phyloP scores from a whole-genome alignment of 1,140 invertebrate species.

The Euschistus heros region DNA sequence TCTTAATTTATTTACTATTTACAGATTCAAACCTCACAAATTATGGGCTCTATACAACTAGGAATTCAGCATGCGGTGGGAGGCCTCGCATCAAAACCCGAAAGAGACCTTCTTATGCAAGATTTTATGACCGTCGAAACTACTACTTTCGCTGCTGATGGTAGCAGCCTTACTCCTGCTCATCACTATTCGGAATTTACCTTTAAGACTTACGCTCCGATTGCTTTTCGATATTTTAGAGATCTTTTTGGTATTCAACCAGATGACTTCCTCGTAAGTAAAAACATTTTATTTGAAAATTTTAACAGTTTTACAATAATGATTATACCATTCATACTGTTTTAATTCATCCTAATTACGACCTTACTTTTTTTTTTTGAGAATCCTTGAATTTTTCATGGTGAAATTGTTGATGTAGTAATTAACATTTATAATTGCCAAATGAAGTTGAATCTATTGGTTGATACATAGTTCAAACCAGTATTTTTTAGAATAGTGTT shows the following conservation, averaged over 20 bases:
- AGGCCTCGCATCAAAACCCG: slow-evolving; percentile 90
- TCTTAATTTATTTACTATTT: too few relatives aligned
- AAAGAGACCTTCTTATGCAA: slow-evolving; percentile 96
- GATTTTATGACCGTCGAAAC: slow-evolving; percentile 99
- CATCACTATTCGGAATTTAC: slow-evolving; percentile 86
- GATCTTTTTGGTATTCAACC: slow-evolving; percentile 98
- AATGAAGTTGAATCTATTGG: too few relatives aligned
- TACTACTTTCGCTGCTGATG: slow-evolving; percentile 86
- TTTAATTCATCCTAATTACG: too few relatives aligned
- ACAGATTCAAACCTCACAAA: slow-evolving; percentile 87
- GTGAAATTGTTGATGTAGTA: too few relatives aligned
- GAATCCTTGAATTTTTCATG: too few relatives aligned
- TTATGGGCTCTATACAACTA: slow-evolving; percentile 97
- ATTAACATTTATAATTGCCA: too few relatives aligned
- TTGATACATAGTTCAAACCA: too few relatives aligned
- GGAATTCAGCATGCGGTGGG: slow-evolving; percentile 92
- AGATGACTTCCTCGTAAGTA: slow-evolving; percentile 93
- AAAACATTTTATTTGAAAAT: too few relatives aligned
- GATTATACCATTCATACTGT: too few relatives aligned
- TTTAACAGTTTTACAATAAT: too few relatives aligned
- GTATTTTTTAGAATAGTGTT: too few relatives aligned
- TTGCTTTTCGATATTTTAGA: slow-evolving; percentile 98
- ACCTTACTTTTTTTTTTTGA: too few relatives aligned
- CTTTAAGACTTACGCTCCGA: slow-evolving; percentile 97
- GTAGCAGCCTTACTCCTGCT: slow-evolving; percentile 77